Evolutionary conservation across 1,140 invertebrate species (phyloP).

Genomic region (Geopemphigus sp.): DNA sequence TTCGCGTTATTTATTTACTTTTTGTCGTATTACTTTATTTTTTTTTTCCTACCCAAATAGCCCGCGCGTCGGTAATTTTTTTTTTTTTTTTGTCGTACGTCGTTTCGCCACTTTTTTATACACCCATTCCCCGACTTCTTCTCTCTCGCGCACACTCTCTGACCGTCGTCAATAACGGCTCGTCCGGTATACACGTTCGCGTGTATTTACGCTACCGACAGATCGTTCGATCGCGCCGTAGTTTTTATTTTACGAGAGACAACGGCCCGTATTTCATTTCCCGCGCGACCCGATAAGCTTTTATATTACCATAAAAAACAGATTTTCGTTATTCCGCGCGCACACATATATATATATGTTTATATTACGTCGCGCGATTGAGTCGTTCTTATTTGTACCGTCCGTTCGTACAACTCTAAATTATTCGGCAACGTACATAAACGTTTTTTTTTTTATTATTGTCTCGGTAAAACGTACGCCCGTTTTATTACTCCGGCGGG

Average conservation of each 20-base stretch:
- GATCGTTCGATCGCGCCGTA: constrained; percentile 2
- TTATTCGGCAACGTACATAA: not conserved
- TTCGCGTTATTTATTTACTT: constrained; percentile 42
- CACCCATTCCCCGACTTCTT: not conserved
- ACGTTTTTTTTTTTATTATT: not conserved
- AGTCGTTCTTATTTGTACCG: not conserved
- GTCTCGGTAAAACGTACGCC: not conserved
- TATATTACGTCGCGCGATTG: no score
- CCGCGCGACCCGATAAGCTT: not conserved
- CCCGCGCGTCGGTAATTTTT: not conserved
- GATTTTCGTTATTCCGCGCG: not conserved
- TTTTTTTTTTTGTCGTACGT: not conserved
- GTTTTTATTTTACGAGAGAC: not conserved
- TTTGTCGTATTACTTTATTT: not conserved
- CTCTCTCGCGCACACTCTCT: no score
- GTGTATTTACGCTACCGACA: not conserved
- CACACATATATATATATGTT: no score
- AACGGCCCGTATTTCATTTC: not conserved
- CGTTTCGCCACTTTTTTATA: constrained; percentile 13
- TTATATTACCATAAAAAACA: constrained; percentile 22
- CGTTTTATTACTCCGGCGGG: not conserved
- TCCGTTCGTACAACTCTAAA: not conserved
- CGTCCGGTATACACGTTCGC: not conserved
- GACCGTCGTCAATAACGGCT: not conserved
- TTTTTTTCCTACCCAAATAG: not conserved